A percentile compares a stretch with the other conserved stretches of the same genome.
phyloP scores from a whole-genome alignment of 2,797 vertebrate genomes.

The Oreochromis mossambicus region DNA sequence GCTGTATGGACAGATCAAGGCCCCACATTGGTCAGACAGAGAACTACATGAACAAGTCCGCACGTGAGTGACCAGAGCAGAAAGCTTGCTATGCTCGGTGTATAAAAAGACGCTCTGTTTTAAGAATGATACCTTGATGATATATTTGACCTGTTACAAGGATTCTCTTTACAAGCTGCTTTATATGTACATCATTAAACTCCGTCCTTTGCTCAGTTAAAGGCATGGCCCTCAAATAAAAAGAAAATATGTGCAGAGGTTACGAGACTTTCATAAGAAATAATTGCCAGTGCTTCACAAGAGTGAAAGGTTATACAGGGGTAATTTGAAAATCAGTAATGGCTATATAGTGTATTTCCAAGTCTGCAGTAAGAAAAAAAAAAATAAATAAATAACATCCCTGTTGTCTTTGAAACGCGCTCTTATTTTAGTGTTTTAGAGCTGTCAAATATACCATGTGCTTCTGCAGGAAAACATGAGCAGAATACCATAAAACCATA shows the following conservation, averaged over 20 bases:
- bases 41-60: conserved; percentile 86
- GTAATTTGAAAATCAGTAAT: neutral
- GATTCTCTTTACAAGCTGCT: neutral
- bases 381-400: neutral
- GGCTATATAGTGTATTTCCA: neutral
- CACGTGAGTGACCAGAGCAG: conserved; percentile 70
- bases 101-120: neutral
- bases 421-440: neutral
- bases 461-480: neutral
- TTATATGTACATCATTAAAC: neutral
- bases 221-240: neutral
- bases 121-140: neutral
- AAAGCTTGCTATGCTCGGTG: neutral
- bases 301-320: neutral
- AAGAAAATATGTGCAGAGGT: conserved; percentile 1
- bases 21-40: conserved; percentile 83
- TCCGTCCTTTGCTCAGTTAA: neutral
- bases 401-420: neutral
- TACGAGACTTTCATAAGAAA: neutral
- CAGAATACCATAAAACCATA: conserved; percentile 13
- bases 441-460: neutral
- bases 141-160: neutral
- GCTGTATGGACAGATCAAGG: conserved; percentile 92
- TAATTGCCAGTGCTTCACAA: neutral
- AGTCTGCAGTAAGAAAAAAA: neutral